These are phyloP conservation scores for Chiroxiphia lanceolata DNA, from an alignment of 2,797 vertebrate genomes.

Conservation along the genomic window DNA sequence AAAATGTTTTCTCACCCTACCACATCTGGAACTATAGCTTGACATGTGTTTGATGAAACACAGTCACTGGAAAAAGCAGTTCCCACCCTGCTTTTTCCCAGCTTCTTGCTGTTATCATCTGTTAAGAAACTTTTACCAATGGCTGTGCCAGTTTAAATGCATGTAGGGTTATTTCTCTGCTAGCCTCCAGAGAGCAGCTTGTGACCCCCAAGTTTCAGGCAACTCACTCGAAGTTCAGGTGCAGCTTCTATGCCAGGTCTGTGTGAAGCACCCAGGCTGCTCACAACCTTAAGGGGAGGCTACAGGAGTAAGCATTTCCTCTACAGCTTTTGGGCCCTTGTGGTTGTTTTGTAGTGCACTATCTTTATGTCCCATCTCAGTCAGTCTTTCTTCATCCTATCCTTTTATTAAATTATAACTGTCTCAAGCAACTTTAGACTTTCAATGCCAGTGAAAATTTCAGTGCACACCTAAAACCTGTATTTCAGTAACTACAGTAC, in stretches of 20 bases:
- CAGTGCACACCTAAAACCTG: background rate
- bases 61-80: background rate
- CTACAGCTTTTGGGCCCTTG: background rate
- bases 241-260: background rate
- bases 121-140: background rate
- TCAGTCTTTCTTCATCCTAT: background rate
- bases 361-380: background rate
- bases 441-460: background rate
- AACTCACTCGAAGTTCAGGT: accelerated
- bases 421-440: background rate
- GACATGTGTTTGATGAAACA: background rate
- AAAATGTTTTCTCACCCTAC: background rate
- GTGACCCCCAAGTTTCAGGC: background rate
- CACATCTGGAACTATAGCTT: background rate
- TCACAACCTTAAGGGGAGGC: background rate
- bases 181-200: background rate
- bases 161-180: background rate
- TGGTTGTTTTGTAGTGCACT: background rate
- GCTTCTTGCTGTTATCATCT: background rate
- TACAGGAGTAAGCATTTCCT: background rate
- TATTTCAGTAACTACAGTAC: background rate
- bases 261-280: background rate
- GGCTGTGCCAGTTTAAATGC: background rate
- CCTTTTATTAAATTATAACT: background rate
- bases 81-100: background rate